Evolutionary conservation across 2,797 vertebrate genomes (phyloP), one percentile per base, ranked within the genome.

Genomic region (Leptatherina wallacei): DNA sequence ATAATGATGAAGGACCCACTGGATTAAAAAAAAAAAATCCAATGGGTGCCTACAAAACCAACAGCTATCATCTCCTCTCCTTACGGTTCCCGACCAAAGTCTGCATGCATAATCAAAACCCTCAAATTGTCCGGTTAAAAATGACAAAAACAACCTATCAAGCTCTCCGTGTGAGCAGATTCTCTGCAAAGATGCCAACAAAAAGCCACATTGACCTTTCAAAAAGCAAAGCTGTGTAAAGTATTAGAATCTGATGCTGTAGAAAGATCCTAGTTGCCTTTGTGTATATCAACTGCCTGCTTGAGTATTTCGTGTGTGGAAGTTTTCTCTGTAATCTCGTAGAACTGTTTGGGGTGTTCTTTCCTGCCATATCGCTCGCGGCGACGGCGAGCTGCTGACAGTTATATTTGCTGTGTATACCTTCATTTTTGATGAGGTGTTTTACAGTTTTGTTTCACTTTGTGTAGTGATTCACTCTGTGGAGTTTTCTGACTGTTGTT

Each of bases 251-350:
- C 95, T 94, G 95, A 98, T 96, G 96, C 96, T 97, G 96, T 98
- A 97, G 97, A 97, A 96, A 95, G 96, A 98, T 97, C 97, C 98
- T 97, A 97, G 98, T 97, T 99, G 98, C 98, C 98, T 99, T 99
- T 96, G 97, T 98, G 97, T 98, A 97, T 96, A 98, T 97, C 96
- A 96, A 96, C 96, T 98, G 97, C 97, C 98, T 98, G 98, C 97
- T 98, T 99, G 97, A 97, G 96, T 99, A 97, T 96, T 97, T 96
- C 97, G 94, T 97, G 95, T 94, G 97, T 98, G 96, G 95, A 94
- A 85, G 85, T 96, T 98, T 97, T 95, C 96, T 96, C 96, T 97
- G 96, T 99, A 91, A 96, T 95, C 96, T 95, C 85, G 96, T 99
- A 97, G 95, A 98, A 96, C 95, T 95, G 96, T 98, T 94, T 95